phyloP scores from a whole-genome alignment of 1,140 invertebrate genomes.

The Pogonus chalceus region DNA sequence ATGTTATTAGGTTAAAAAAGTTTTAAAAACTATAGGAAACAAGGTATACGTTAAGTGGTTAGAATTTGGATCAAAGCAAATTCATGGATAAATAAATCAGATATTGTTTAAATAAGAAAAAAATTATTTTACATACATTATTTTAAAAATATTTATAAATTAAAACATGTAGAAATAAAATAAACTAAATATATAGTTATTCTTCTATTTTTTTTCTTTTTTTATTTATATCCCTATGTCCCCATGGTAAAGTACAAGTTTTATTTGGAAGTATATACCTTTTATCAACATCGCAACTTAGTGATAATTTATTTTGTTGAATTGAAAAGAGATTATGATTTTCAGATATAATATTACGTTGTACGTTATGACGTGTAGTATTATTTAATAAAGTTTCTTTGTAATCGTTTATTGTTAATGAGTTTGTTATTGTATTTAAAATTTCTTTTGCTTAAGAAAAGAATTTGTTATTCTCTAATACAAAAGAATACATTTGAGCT shows the following conservation, averaged over 20 bases:
- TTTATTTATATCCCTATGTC: conserved; percentile 10
- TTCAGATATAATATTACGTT: conserved; percentile 3
- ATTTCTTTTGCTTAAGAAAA: conserved; percentile 18
- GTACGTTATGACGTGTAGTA: background rate
- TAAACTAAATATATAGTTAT: background rate
- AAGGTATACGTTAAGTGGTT: conserved; percentile 28
- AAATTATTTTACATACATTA: background rate
- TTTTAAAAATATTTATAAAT: background rate
- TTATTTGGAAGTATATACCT: conserved; percentile 10
- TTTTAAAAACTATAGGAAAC: conserved; percentile 23
- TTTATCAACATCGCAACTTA: conserved; percentile 16
- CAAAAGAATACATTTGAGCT: conserved; percentile 31
- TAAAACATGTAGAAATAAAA: conserved; percentile 13
- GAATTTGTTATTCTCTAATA: conserved; percentile 10
- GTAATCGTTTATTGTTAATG: conserved; percentile 14
- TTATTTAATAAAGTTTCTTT: conserved; percentile 8
- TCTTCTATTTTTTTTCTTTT: background rate
- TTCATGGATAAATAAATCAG: conserved; percentile 19
- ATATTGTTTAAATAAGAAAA: conserved; percentile 7
- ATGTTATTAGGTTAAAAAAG: conserved; percentile 23
- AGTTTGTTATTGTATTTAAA: conserved; percentile 15
- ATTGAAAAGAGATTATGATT: conserved; percentile 15
- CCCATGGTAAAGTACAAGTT: conserved; percentile 14
- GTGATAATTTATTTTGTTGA: conserved; percentile 14
- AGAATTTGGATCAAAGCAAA: conserved; percentile 19